Base-by-base conservation (phyloP, 2,888 invertebrate species). In the Agelastica alni region DNA sequence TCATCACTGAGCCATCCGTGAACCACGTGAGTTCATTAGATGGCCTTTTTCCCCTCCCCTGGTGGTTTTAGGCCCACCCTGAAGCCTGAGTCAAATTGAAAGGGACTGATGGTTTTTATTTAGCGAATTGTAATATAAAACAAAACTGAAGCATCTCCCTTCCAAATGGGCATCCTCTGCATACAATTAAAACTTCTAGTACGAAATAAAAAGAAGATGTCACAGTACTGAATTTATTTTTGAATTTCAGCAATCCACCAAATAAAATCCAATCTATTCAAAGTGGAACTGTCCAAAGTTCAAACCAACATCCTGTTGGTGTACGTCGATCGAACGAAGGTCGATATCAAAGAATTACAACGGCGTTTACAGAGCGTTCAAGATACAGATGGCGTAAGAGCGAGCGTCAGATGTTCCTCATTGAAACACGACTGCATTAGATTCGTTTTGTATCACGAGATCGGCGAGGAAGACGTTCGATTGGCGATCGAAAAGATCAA, bases 251-350 rank as follows among this genome's bases (percentile, higher is more conserved):
- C 83, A 2, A 84, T 91, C 57, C 74, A 83, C 43, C 80, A 83
- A 0, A 70, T 84, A 41, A 79, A 80, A 45, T 85, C 87, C 46
- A 81, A 83, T 61, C 75, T 83, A 32, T 82, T 91, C 67, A 76
- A 70, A 1, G 87, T 91, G 14, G 85, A 91, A 63, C 69, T 85
- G 37, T 75, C 79, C 4, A 79, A 75, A 14, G 82, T 87, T 12
- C 87, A 90, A 62, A 87, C 88, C 2, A 93, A 93, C 74, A 91
- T 93, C 63, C 77, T 92, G 51, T 80, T 91, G 67, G 79, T 93
- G 39, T 77, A 81, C 18, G 69, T 84, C 1, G 78, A 81, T 58
- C 67, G 77, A 2, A 80, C 81, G 10, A 70, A 77, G 22, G 71
- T 88, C 16, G 76, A 77, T 3, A 81, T 88, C 0, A 77, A 72